Evolutionary conservation across 2,113 vertebrate genomes (phyloP).

Genomic region (Prunella himalayana): DNA sequence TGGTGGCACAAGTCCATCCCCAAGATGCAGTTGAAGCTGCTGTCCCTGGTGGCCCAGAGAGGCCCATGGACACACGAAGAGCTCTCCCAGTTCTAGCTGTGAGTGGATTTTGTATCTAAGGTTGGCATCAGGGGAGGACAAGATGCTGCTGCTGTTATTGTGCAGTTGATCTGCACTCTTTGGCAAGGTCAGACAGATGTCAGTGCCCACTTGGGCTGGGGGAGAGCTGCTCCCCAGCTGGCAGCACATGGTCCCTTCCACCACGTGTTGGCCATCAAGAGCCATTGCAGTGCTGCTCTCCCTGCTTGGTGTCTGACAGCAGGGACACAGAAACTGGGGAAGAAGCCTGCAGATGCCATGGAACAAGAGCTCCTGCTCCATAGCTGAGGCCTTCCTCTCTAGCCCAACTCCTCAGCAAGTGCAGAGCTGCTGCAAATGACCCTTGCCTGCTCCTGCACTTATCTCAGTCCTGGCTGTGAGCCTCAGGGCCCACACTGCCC

Average conservation of each 20-base stretch:
- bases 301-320: neutral
- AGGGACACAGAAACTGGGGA: neutral
- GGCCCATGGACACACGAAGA: neutral
- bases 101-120: neutral
- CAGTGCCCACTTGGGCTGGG: neutral
- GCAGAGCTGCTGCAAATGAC: neutral
- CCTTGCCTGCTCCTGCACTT: neutral
- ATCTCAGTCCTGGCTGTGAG: neutral
- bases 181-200: neutral
- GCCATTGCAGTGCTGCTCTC: neutral
- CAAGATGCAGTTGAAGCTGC: neutral
- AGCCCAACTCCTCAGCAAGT: neutral
- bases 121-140: neutral
- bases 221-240: neutral
- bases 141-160: neutral
- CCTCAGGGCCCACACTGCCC: neutral
- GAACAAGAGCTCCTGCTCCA: neutral
- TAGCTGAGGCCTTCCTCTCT: neutral
- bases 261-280: neutral
- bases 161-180: neutral
- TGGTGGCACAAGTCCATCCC: neutral
- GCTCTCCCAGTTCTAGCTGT: neutral
- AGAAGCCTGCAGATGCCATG: neutral
- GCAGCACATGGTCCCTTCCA: neutral
- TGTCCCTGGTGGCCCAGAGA: neutral